Base-by-base conservation (phyloP, 2,888 invertebrate genomes). In the Orthonevra nobilis region DNA sequence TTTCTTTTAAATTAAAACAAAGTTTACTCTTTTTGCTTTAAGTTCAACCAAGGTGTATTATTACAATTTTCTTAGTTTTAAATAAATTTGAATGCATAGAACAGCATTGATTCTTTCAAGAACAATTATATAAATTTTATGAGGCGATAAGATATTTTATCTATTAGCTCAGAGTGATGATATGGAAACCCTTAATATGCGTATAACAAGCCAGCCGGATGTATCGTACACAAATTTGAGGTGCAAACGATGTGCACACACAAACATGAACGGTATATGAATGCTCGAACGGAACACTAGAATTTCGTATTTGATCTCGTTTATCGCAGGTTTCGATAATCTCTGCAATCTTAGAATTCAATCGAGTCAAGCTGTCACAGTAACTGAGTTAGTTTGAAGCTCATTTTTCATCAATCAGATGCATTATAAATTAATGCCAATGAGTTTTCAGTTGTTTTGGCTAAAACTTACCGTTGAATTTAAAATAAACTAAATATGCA, bases 281-380 rank as follows among this genome's bases (percentile, higher is more conserved):
- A 36, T 66, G 17, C n/a, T 58, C n/a, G 60, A 42, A 74, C 61
- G 68, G 63, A 75, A 56, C 63, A 69, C 63, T 42, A 50, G 30
- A 66, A 66, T 66, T 54, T 58, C 9, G 10, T 48, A 54, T 52
- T 75, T 54, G 7, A 58, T n/a, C n/a, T n/a, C n/a, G n/a, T 68
- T 61, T 69, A 68, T 56, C 54, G 46, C 40, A 61, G 26, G 46
- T 17, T 64, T 48, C 58, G 34, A 64, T 64, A 42, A 72, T 50
- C 64, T 56, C 19, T 42, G 12, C 42, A 64, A 40, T 63, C 54
- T 23, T 44, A 28, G 50, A 61, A 61, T 70, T 50, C 36, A 38
- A 54, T 70, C 38, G 52, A 30, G 30, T 42, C 46, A 40, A 26
- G n/a, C n/a, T n/a, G n/a, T n/a, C n/a, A n/a, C n/a, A n/a, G n/a